These are phyloP conservation scores for Patella depressa DNA, from an alignment of 2,888 invertebrate genomes.

Conservation along the genomic window DNA sequence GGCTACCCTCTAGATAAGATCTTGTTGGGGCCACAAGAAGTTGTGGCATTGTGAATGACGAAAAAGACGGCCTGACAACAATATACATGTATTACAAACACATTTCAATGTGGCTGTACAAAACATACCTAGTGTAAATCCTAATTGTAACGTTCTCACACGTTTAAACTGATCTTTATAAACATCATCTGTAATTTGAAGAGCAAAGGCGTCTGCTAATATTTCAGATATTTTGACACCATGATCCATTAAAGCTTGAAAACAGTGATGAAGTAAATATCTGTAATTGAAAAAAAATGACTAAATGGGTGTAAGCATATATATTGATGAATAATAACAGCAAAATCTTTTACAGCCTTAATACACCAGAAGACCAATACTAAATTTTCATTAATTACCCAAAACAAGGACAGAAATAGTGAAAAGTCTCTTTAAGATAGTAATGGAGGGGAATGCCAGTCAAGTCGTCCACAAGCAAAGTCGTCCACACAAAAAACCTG, in stretches of 20 bases:
- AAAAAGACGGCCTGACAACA: not conserved
- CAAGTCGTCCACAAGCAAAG: no score
- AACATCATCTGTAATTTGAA: slow-evolving; percentile 45
- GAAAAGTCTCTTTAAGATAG: no score
- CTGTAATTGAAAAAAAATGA: slow-evolving; percentile 46
- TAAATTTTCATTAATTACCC: no score
- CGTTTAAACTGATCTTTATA: slow-evolving; percentile 38
- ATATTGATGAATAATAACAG: no score
- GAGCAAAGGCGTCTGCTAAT: slow-evolving; percentile 62
- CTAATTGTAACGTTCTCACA: slow-evolving; percentile 64
- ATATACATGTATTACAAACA: not conserved
- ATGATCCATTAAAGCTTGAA: slow-evolving; percentile 79
- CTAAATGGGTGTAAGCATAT: no score
- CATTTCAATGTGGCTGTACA: not conserved
- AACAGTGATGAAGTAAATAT: slow-evolving; percentile 80
- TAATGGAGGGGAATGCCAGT: no score
- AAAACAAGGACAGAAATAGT: no score
- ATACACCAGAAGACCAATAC: no score
- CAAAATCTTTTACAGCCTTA: no score
- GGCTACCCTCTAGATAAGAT: not conserved
- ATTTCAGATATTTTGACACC: slow-evolving; percentile 76
- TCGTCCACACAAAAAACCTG: no score
- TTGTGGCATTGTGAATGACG: not conserved
- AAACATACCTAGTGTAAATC: slow-evolving; percentile 66
- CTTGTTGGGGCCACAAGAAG: no score